Conservation (phyloP, 2,888 invertebrate species). For the Mechanitis messenoides region DNA sequence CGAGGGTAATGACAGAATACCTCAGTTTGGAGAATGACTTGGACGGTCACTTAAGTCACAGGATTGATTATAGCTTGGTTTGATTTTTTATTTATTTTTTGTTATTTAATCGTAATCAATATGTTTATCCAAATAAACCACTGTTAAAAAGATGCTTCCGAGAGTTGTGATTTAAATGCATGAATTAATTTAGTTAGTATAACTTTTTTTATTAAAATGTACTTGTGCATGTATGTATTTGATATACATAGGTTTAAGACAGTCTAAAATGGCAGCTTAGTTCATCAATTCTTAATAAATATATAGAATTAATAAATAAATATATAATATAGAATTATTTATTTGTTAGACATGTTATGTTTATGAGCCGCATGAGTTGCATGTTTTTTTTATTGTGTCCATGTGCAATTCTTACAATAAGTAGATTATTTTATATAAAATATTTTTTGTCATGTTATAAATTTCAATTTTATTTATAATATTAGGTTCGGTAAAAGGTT, state of each 20-base stretch:
- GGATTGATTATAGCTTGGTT: too few relatives aligned
- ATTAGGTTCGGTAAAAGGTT: too few relatives aligned
- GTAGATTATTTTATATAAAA: not conserved
- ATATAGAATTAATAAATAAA: too few relatives aligned
- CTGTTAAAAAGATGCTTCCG: slow-evolving; percentile 15
- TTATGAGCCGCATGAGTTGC: not conserved
- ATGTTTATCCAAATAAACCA: not conserved
- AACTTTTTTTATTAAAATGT: slow-evolving; percentile 24
- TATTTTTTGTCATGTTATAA: not conserved
- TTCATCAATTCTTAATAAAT: slow-evolving; percentile 1
- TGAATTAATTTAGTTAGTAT: slow-evolving; percentile 19
- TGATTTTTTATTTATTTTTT: not conserved
- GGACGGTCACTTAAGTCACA: too few relatives aligned
- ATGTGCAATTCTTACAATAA: not conserved
- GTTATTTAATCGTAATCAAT: not conserved
- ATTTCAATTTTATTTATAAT: too few relatives aligned
- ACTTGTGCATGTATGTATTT: slow-evolving; percentile 30
- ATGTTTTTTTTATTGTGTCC: not conserved
- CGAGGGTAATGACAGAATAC: too few relatives aligned
- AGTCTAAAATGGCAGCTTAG: slow-evolving; percentile 14
- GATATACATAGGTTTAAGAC: slow-evolving; percentile 9
- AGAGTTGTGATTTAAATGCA: slow-evolving; percentile 25
- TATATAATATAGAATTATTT: not conserved
- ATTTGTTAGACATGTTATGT: too few relatives aligned
- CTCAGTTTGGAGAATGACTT: too few relatives aligned